Evolutionary conservation across 2,113 vertebrate genomes (phyloP), one percentile per base, ranked within the genome.

Genomic region (Tupaia tana): DNA sequence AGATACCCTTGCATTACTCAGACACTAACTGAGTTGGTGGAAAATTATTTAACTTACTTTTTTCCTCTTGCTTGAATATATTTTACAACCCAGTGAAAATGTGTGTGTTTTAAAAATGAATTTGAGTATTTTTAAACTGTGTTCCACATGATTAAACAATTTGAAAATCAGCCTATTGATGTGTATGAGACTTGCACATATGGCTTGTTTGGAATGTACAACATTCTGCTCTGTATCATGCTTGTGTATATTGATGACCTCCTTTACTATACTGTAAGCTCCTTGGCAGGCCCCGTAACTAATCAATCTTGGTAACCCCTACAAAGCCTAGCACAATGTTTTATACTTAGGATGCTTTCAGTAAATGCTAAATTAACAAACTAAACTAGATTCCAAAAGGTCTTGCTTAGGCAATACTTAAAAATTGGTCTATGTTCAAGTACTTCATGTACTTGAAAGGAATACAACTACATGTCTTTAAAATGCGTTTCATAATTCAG

Each of bases 311-410:
- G 29, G 19, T 74, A 95, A 85, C 11, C 7, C 25, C 27, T 89
- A 7, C 8, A 82, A 92, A 87, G 14, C 25, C 11, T 88, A 90
- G 43, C 19, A 81, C 24, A 89, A 10, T 66, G 56, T 92, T 10
- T 92, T 95, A n/a, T 12, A 58, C 61, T 77, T 84, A 92, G 81
- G 70, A 71, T 89, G 31, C 15, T 93, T 94, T 95, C 56, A 63
- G 74, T 86, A 78, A 58, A 78, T 82, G 52, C 43, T 93, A 84
- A 87, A 59, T 92, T 89, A 90, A 85, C 89, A 77, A 91, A 69
- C n/a, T 70, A 86, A 94, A 89, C 4, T 78, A 79, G 13, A 63
- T 93, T 69, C n/a, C 11, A 77, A 89, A 94, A 56, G 16, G 92
- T 25, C 25, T 95, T 9, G 52, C 31, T 20, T 92, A 93, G 75